Evolutionary conservation across 2,797 vertebrate species (phyloP).

Genomic region (Poeciliopsis gracilis): DNA sequence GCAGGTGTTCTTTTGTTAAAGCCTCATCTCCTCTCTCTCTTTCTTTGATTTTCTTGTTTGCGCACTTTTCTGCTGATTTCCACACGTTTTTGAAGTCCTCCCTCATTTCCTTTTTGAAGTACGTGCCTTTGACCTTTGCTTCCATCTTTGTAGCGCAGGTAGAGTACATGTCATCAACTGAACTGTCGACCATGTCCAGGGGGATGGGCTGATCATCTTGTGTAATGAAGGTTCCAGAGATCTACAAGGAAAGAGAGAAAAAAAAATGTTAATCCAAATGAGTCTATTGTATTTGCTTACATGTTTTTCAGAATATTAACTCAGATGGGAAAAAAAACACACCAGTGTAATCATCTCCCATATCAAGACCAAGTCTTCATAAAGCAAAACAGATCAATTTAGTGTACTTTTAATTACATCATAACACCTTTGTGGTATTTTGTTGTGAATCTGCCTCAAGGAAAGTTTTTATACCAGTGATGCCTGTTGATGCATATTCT

Average conservation of each 20-base stretch:
- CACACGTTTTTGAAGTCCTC: rapidly evolving
- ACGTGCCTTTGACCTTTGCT: neutral
- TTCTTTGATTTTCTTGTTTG: rapidly evolving
- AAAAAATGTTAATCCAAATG: neutral
- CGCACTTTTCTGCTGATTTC: rapidly evolving
- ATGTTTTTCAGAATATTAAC: neutral
- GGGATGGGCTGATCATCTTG: neutral
- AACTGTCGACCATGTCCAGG: slow-evolving; percentile 12
- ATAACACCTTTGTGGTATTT: neutral
- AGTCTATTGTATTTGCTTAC: neutral
- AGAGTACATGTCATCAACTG: slow-evolving; percentile 50
- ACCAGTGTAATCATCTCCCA: neutral
- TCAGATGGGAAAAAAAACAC: neutral
- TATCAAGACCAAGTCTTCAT: neutral
- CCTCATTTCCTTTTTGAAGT: neutral
- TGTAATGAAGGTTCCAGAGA: neutral
- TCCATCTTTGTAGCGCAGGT: slow-evolving; percentile 17
- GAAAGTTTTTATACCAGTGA: neutral
- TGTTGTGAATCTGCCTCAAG: neutral
- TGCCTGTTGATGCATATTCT: neutral
- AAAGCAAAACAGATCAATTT: neutral
- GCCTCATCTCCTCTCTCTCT: rapidly evolving
- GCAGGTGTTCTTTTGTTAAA: slow-evolving; percentile 19
- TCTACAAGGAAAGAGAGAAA: slow-evolving; percentile 1
- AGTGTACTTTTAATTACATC: neutral